Evolutionary conservation across 2,888 invertebrate genomes (phyloP).

Genomic region (Lathronympha strigana): DNA sequence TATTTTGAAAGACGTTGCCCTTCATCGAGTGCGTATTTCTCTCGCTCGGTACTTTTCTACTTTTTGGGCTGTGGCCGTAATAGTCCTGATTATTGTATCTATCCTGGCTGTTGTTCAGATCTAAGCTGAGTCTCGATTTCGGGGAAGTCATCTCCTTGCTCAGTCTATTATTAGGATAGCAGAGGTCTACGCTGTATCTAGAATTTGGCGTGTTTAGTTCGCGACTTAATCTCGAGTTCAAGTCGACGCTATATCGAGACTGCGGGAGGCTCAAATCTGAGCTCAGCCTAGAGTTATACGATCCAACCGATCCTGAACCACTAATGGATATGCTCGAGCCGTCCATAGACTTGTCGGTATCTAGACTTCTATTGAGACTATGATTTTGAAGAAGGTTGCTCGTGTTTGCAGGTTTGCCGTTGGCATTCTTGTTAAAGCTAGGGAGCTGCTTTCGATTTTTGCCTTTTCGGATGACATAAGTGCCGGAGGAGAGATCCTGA

Average conservation of each 20-base stretch:
- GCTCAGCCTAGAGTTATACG: slow-evolving; percentile 86
- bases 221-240: slow-evolving; percentile 82
- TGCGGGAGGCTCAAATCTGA: slow-evolving; percentile 86
- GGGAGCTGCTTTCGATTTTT: slow-evolving; percentile 88
- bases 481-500: slow-evolving; percentile 84
- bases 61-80: slow-evolving; percentile 79
- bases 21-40: slow-evolving; percentile 61
- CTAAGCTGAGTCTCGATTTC: slow-evolving; percentile 85
- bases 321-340: slow-evolving; percentile 81
- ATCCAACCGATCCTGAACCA: slow-evolving; percentile 81
- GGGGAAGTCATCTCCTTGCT: slow-evolving; percentile 85
- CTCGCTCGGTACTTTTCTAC: slow-evolving; percentile 70
- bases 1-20: slow-evolving; percentile 68
- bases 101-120: slow-evolving; percentile 83
- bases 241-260: slow-evolving; percentile 83
- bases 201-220: slow-evolving; percentile 86
- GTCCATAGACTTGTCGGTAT: slow-evolving; percentile 78
- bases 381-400: slow-evolving; percentile 73
- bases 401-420: slow-evolving; percentile 70
- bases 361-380: slow-evolving; percentile 75
- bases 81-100: slow-evolving; percentile 75
- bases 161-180: slow-evolving; percentile 85
- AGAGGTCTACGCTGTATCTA: slow-evolving; percentile 88
- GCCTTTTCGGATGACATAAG: slow-evolving; percentile 92
- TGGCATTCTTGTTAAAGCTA: slow-evolving; percentile 81